phyloP scores from a whole-genome alignment of 2,888 invertebrate genomes.

The Electrophaes corylata region DNA sequence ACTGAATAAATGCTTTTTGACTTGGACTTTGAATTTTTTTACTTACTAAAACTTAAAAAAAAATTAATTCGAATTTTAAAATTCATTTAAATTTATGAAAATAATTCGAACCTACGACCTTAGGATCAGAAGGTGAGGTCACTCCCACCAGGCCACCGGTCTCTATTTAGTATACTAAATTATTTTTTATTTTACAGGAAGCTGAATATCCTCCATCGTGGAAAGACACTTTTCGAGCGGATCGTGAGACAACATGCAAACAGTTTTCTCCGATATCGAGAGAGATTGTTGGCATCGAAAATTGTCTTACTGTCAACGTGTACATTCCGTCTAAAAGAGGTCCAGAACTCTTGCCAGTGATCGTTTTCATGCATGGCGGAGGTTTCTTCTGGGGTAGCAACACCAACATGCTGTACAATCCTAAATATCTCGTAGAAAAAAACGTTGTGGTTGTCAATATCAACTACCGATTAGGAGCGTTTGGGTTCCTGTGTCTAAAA shows the following conservation, averaged over 20 bases:
- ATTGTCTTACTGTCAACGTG: constrained; percentile 16
- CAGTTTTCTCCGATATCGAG: constrained; percentile 8
- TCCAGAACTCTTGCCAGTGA: constrained; percentile 15
- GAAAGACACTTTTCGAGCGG: constrained; percentile 5
- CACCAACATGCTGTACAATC: constrained; percentile 44
- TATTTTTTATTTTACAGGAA: constrained; percentile 6
- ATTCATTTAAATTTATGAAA: too few species aligned
- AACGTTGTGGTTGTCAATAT: constrained; percentile 49
- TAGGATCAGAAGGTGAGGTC: too few species aligned
- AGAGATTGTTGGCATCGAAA: constrained; percentile 9
- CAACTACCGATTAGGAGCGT: constrained; percentile 51
- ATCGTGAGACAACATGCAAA: constrained; percentile 11
- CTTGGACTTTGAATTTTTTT: too few species aligned
- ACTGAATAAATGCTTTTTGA: too few species aligned
- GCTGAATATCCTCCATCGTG: constrained; percentile 10
- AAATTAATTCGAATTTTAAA: too few species aligned
- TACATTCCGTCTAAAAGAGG: constrained; percentile 3
- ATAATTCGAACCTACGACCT: too few species aligned
- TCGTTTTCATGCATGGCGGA: constrained; percentile 48
- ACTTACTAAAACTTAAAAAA: too few species aligned
- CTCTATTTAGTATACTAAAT: not conserved
- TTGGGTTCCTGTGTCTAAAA: constrained; percentile 52
- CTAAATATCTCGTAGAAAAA: constrained; percentile 49
- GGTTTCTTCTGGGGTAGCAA: constrained; percentile 48
- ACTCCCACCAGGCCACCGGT: too few species aligned